Evolutionary conservation across 2,888 invertebrate genomes (phyloP), one percentile per base, ranked within the genome.

Genomic region (Cosmia trapezina): DNA sequence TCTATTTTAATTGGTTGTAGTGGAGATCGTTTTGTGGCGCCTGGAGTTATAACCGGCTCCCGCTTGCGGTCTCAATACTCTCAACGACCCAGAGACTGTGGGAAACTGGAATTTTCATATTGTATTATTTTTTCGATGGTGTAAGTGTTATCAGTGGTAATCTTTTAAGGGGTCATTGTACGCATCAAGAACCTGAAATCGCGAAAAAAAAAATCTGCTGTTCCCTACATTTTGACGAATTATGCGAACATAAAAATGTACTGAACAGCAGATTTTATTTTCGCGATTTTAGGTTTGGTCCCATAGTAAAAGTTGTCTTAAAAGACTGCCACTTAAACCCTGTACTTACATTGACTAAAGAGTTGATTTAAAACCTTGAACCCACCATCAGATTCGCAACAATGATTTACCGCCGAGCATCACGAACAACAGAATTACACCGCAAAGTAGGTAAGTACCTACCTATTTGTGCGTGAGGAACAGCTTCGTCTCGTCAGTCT

Each of bases 1-100:
- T 91, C 86, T 84, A 87, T 91, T 92, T 92, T 92, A 92, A 91
- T 90, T 88, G 88, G 86, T 84, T 85, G 84, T 80, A 75, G 76
- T 80, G 74, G 71, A 80, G 82, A 80, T 84, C 81, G 66, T 87
- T 89, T 86, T 78, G 73, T 76, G 85, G 86, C 87, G 86, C 86
- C 84, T 83, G 64, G 57, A 72, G 81, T 75, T 75, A 73, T 72
- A 77, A 69, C 67, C 47, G 64, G 28, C 69, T 69, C 71, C 66
- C 22, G 49, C 68, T 61, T 67, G 80, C 45, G 68, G 66, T 64
- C 59, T 28, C 28, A 28, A 28, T 3, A 28, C 28, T 28, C 28
- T 57, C 19, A 65, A 64, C 41, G 57, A 73, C 43, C 60, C 54
- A 19, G 45, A 49, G 28, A 45, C 1, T 33, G 37, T 41, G 19